Evolutionary conservation across 2,888 invertebrate genomes (phyloP).

Genomic region (Tenthredo mesomela): DNA sequence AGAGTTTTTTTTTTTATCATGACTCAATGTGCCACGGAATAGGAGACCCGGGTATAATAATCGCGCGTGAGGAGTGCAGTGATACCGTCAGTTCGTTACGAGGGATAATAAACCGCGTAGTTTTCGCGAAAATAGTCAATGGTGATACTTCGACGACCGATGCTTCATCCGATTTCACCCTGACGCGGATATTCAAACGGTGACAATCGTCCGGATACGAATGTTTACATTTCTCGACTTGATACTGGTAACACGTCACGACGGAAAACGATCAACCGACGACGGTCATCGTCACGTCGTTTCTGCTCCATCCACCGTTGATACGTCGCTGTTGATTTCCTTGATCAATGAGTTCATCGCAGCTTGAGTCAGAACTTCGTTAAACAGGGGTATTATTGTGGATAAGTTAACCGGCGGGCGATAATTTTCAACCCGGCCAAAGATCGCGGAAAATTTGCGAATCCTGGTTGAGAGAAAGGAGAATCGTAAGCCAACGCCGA

Average conservation of each 20-base stretch:
- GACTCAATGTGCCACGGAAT: slow-evolving; percentile 7
- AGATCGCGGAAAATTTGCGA: neutral
- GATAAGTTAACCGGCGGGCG: neutral
- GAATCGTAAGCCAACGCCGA: neutral
- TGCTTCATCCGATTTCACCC: neutral
- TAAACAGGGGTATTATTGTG: neutral
- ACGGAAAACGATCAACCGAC: neutral
- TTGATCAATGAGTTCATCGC: neutral
- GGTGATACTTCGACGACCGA: neutral
- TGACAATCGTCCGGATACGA: neutral
- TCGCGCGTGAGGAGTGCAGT: slow-evolving; percentile 29
- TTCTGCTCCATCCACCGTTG: neutral
- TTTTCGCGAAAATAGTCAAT: neutral
- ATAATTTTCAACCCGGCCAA: neutral
- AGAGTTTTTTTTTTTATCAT: neutral
- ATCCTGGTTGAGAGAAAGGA: neutral
- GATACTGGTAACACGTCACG: neutral
- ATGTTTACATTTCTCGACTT: neutral
- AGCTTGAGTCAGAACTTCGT: neutral
- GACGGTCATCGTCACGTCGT: neutral
- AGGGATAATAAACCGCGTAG: neutral
- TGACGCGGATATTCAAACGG: neutral
- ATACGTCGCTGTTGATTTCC: neutral
- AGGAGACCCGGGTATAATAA: neutral
- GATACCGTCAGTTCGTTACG: neutral